Base-by-base conservation (phyloP, 2,797 vertebrate genomes). In the Clangula hyemalis region DNA sequence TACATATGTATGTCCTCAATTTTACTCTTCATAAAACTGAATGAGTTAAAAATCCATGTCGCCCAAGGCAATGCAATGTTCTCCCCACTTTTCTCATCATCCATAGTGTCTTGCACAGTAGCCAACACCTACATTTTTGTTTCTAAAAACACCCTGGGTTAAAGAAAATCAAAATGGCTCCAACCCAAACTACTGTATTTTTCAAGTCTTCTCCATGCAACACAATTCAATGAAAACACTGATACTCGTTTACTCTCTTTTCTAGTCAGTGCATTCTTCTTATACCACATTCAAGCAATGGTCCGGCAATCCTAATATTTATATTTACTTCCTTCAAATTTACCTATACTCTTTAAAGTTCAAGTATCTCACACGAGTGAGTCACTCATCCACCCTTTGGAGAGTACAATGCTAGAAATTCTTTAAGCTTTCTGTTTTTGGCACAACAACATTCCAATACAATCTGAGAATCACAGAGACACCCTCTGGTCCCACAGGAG, bases 391-490 rank as follows among this genome's bases (percentile, higher is more conserved):
- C 93, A 95, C 80, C 87, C 94, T 85, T 95, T 75, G 3, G 6
- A 81, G 64, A 72, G 73, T 56, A 49, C 62, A 94, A 92, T 65
- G 94, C 92, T 77, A 89, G 89, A 96, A 97, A 96, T 93, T 90
- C 86, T 94, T 93, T 77, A 80, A 92, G 92, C 92, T 85, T 87
- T 89, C 56, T 95, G 89, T 93, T 83, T 79, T 96, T 36, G 3
- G 83, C 73, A 62, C 66, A 49, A 60, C 72, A 1, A 54, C 97
- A 96, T 96, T 98, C 95, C 75, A 58, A 79, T 95, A 96, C 8
- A 57, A 92, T 95, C 96, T 96, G 86, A 94, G 82, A 79, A 66
- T 95, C 85, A 71, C 79, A 76, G 87, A 96, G 91, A 92, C 96
- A 97, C 96, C 91, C 89, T 95, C 77, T 10, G 10, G 92, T 96